Conservation (phyloP, 2,797 vertebrate species). For the Enteromius thamalakanensis region DNA sequence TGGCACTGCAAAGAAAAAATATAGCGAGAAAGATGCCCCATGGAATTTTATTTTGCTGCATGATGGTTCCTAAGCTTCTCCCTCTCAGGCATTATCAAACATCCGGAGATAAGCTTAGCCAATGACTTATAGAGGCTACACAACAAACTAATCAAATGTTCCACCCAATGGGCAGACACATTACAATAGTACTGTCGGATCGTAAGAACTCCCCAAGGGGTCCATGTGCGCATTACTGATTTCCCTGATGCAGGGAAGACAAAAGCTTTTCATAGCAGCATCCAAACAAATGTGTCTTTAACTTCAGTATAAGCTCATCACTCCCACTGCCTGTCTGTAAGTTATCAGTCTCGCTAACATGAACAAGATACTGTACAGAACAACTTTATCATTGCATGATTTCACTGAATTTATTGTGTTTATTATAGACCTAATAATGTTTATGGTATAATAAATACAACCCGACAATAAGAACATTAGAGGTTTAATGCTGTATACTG, state of each 20-base stretch:
- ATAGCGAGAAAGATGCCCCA: neutral
- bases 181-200: constrained; percentile 15
- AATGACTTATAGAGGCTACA: constrained; percentile 11
- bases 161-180: constrained; percentile 8
- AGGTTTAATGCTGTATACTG: neutral
- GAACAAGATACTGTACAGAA: too few species aligned
- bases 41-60: neutral
- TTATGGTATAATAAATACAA: neutral
- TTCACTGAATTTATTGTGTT: constrained; percentile 1
- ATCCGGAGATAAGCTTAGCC: constrained; percentile 28
- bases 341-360: neutral
- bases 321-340: constrained; percentile 1
- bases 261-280: neutral
- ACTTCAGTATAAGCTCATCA: constrained; percentile 11
- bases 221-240: constrained; percentile 1
- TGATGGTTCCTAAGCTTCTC: neutral
- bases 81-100: constrained; percentile 17
- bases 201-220: neutral
- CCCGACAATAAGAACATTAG: neutral
- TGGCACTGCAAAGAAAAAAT: neutral
- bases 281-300: constrained; percentile 1
- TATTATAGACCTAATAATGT: neutral
- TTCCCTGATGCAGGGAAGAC: constrained; percentile 8
- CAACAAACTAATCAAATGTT: constrained; percentile 24
- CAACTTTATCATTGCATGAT: neutral